Evolutionary conservation across 2,888 invertebrate species (phyloP).

Genomic region (Caenorhabditis angaria): DNA sequence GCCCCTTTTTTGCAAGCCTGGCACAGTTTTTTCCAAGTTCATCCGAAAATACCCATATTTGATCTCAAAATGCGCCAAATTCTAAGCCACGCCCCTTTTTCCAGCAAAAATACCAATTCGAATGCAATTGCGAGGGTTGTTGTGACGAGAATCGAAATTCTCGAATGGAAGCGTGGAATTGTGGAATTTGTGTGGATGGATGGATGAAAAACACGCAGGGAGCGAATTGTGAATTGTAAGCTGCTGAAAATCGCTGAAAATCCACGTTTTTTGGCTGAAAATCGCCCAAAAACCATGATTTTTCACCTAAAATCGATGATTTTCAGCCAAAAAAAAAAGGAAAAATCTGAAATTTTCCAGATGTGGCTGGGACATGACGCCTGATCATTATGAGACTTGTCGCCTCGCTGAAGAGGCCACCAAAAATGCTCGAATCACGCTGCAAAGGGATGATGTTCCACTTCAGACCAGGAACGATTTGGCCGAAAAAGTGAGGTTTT

Average conservation of each 20-base stretch:
- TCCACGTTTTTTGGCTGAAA: too few relatives aligned
- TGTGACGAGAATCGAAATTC: slow-evolving; percentile 43
- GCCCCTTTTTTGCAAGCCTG: too few relatives aligned
- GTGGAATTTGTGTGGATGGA: slow-evolving; percentile 32
- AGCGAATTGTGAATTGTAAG: slow-evolving; percentile 18
- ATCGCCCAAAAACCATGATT: background rate
- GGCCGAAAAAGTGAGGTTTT: slow-evolving; percentile 18
- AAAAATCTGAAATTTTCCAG: slow-evolving; percentile 8
- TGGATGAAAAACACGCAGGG: slow-evolving; percentile 12
- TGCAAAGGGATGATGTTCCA: slow-evolving; percentile 11
- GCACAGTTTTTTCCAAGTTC: too few relatives aligned
- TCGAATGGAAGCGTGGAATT: slow-evolving; percentile 38
- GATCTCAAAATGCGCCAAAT: too few relatives aligned
- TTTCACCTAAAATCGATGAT: background rate
- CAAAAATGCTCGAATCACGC: background rate
- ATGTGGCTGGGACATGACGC: slow-evolving; percentile 39
- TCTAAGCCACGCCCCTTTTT: slow-evolving; percentile 7
- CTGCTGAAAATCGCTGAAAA: background rate
- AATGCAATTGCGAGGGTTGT: slow-evolving; percentile 55
- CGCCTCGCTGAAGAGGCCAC: slow-evolving; percentile 21
- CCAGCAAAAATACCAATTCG: slow-evolving; percentile 50
- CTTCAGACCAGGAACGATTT: background rate
- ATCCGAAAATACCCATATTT: background rate
- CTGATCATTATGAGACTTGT: slow-evolving; percentile 32
- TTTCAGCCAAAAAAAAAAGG: background rate